Base-by-base conservation (phyloP, 2,113 vertebrate species). In the Silurus glanis region DNA sequence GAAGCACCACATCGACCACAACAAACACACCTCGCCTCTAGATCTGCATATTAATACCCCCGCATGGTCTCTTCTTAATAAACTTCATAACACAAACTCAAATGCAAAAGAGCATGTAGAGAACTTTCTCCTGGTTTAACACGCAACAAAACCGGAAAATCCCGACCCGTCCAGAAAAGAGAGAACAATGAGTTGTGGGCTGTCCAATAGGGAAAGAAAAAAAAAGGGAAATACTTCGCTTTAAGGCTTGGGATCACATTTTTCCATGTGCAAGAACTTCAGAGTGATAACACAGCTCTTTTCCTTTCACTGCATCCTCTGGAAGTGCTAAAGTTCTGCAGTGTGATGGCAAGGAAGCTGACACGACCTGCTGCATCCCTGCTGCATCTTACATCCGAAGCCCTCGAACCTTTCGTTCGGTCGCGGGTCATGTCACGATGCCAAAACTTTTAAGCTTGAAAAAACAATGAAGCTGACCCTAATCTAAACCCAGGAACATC, bases 291-390 rank as follows among this genome's bases (percentile, higher is more conserved):
- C 71, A 91, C 87, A 87, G 84, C 74, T 89, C 79, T 92, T 94
- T 96, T 95, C 96, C 94, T 95, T 86, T 92, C 90, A 95, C 95
- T 96, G 95, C 96, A 84, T 92, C 89, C 4, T 47, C 87, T 91
- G 90, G 91, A 94, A 92, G 90, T 64, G 75, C 91, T 83, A 80
- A 71, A 19, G 66, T 71, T 61, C 23, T 81, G 66, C 23, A 56
- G 28, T 74, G 56, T 82, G 37, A 59, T 66, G 72, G 85, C 45
- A 76, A 82, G 84, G 79, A 79, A 90, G 87, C 64, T 89, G 89
- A 86, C 82, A 72, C 28, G 85, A 58, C 51, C 16, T 71, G 81
- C 37, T 67, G 78, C 16, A 37, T 37, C 37, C 37, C 37, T 37
- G 37, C 37, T 37, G 37, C 56, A 87, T 61, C 74, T 58, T 64